Evolutionary conservation across 2,888 invertebrate species (phyloP).

Genomic region (Drosophila monieri): DNA sequence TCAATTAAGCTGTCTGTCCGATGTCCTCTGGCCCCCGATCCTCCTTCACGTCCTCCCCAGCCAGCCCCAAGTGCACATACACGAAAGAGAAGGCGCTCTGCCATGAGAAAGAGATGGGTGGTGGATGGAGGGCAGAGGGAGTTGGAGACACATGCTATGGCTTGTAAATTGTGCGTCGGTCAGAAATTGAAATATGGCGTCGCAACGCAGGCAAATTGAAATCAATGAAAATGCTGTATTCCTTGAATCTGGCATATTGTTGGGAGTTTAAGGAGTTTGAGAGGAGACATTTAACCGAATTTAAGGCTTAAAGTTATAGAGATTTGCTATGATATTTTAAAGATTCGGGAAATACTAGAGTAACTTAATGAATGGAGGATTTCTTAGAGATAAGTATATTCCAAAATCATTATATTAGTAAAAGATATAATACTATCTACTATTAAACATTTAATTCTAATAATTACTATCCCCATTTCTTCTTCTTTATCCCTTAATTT

Average conservation of each 20-base stretch:
- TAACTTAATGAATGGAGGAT: background rate
- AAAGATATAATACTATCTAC: too few species aligned
- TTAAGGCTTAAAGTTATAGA: background rate
- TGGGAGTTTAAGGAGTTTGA: background rate
- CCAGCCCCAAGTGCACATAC: slow-evolving; percentile 24
- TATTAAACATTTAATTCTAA: too few species aligned
- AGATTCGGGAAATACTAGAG: background rate
- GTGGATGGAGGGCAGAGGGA: slow-evolving; percentile 20
- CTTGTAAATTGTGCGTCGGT: slow-evolving; percentile 73
- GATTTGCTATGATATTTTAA: background rate
- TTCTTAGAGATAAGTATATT: too few species aligned
- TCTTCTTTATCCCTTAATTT: too few species aligned
- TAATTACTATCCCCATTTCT: too few species aligned
- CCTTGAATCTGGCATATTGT: slow-evolving; percentile 5
- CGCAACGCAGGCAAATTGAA: slow-evolving; percentile 72
- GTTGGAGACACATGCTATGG: slow-evolving; percentile 72
- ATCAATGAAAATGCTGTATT: slow-evolving; percentile 66
- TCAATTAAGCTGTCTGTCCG: slow-evolving; percentile 76
- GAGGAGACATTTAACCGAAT: background rate
- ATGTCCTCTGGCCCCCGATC: slow-evolving; percentile 21
- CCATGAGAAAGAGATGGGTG: slow-evolving; percentile 16
- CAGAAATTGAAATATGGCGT: slow-evolving; percentile 78
- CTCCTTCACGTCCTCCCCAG: background rate
- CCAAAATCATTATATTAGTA: too few species aligned
- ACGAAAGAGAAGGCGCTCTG: slow-evolving; percentile 31